Base-by-base conservation (phyloP, 2,113 vertebrate species). In the Tetraodon nigroviridis region DNA sequence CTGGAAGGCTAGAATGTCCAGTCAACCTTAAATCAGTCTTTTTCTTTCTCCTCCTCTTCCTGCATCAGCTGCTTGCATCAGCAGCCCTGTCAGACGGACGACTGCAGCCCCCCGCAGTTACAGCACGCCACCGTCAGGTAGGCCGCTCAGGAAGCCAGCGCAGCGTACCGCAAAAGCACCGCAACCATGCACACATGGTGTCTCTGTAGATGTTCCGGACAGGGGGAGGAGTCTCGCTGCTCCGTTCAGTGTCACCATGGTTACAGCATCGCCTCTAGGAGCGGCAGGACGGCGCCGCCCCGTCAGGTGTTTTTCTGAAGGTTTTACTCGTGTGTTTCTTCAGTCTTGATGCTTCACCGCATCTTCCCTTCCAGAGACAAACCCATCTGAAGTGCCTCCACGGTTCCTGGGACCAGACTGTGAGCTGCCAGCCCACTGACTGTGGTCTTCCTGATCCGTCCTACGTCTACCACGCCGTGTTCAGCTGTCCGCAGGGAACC, bases 401-500 rank as follows among this genome's bases (percentile, higher is more conserved):
- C 0, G 97, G 95, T 1, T 68, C 59, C 1, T 99, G 96, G 97
- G 91, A 97, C 80, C 86, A 69, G 56, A 74, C 76, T 0, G 92
- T 97, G 59, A 93, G 80, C 74, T 99, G 97, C 64, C 79, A 84
- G 41, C 90, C 86, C 0, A 64, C 96, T 0, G 90, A 98, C 83
- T 99, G 97, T 0, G 90, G 88, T 5, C 40, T 87, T 40, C 97
- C 96, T 0, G 90, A 92, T 51, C 88, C 90, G 19, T 92, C 92
- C 14, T 89, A 93, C 0, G 91, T 98, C 71, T 94, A 90, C 83
- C 88, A 96, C 0, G 95, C 97, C 0, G 79, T 89, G 48, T 98
- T 98, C 79, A 94, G 87, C 51, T 99, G 96, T 67, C 88, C 90
- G 0, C 69, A 78, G 60, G 95, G 97, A 19, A 98, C 95, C 2